phyloP scores from a whole-genome alignment of 2,888 invertebrate genomes.

The Mongoloraphidia duomilia region DNA sequence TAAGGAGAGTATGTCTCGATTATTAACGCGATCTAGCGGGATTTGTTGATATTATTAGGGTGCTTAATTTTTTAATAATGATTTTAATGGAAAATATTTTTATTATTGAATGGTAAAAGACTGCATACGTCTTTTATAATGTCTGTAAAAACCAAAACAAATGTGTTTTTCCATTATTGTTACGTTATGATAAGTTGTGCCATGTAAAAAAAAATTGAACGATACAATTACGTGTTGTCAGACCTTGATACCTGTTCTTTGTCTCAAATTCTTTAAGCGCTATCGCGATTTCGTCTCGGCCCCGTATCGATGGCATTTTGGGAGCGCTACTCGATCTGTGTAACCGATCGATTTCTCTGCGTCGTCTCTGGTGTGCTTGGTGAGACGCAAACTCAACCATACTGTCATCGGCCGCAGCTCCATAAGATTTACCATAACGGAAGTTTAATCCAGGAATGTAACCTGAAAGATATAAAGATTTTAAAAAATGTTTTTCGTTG shows the following conservation, averaged over 20 bases:
- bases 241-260: conserved; percentile 40
- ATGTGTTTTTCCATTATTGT: no score
- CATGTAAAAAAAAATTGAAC: no score
- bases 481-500: not conserved
- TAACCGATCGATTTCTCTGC: conserved; percentile 30
- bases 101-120: no score
- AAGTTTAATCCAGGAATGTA: conserved; percentile 56
- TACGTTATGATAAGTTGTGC: no score
- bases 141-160: no score
- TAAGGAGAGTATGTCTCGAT: no score
- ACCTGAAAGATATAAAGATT: conserved; percentile 22
- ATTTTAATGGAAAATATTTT: no score
- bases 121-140: no score
- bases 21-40: no score
- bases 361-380: conserved; percentile 31
- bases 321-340: conserved; percentile 40
- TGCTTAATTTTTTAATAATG: no score
- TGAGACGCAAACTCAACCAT: conserved; percentile 39
- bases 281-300: conserved; percentile 37
- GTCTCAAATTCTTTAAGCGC: conserved; percentile 36
- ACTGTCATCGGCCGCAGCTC: conserved; percentile 42
- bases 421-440: conserved; percentile 45
- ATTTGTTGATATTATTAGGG: no score
- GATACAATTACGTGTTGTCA: not conserved
- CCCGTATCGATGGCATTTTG: conserved; percentile 39